Base-by-base conservation (phyloP, 1,140 invertebrate genomes). In the Agraylea sexmaculata region DNA sequence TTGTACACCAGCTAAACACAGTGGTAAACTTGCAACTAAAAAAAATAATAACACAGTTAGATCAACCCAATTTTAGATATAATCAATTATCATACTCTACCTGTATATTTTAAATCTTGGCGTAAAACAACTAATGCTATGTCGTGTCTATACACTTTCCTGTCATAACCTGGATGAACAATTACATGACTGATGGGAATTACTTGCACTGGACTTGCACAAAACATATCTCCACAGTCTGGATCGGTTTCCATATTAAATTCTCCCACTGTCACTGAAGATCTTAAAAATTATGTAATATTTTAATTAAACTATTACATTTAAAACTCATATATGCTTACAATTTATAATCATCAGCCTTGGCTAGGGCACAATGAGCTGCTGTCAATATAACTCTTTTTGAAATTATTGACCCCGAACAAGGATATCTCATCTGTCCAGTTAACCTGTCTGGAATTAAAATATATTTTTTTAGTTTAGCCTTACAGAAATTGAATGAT, bases 311-410 rank as follows among this genome's bases (percentile, higher is more conserved):
- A n/a, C n/a, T n/a, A n/a, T n/a, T n/a, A n/a, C n/a, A n/a, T n/a
- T n/a, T n/a, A n/a, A n/a, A n/a, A n/a, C n/a, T n/a, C n/a, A n/a
- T n/a, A n/a, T 4, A 16, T 15, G 54, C 70, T 73, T 62, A 80
- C 77, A 80, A 54, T 54, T 77, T 73, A 52, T 75, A 77, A 45
- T 72, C 75, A 30, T 75, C 70, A 19, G 75, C 69, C 53, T 79
- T 78, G 1, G 75, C 75, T 30, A 79, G 48, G 4, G 76, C 76
- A 56, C 79, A 83, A 50, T 82, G 78, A 2, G 78, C 80, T 0
- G 79, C 78, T 2, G 78, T 83, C 7, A 82, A 52, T 20, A 83
- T 64, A 10, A 75, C 65, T 27, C 63, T 51, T 38, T 68, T 68
- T 3, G 68, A 70, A 15, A 83, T 72, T 8, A 82, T 74, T 4